Base-by-base conservation (phyloP, 1,140 invertebrate genomes). In the Drusus annulatus region DNA sequence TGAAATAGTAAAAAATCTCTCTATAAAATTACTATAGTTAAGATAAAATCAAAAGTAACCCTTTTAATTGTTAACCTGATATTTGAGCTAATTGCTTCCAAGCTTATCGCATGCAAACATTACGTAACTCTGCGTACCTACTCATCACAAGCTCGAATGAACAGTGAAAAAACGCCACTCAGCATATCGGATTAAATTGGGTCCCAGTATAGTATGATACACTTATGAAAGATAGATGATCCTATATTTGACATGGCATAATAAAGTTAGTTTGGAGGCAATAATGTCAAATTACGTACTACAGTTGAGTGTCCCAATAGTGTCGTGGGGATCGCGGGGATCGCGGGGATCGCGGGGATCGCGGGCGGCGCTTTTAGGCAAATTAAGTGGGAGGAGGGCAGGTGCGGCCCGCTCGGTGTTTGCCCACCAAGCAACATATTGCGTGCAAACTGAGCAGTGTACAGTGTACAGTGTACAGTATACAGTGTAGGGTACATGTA, bases 331-430 rank as follows among this genome's bases (percentile, higher is more conserved):
- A 28, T 31, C 51, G 71, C 71, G 54, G 71, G 54, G n/a, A n/a
- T n/a, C n/a, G n/a, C n/a, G n/a, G n/a, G n/a, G n/a, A n/a, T 56
- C 51, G 76, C 52, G 71, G 50, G 68, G 51, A 28, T 31, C 51
- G 71, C 71, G 54, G 71, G 54, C 23, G 71, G 71, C 51, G 71
- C 71, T 74, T 74, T 74, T 74, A 74, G 71, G 54, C 51, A 74
- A 74, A 74, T 74, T 74, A 74, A 74, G 28, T 25, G 51, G 21
- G 65, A 23, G 60, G 50, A 52, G 15, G 62, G 75, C 51, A 63
- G 76, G 76, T 68, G 76, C 76, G 62, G 60, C 36, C 69, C 17
- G 31, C 31, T 16, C 19, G 19, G 19, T 17, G 62, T 62, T 52
- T 68, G 65, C 63, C 63, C 23, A 23, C 63, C 21, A 23, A n/a